Conservation (phyloP, 2,888 invertebrate genomes). For the Drosophila gaucha region DNA sequence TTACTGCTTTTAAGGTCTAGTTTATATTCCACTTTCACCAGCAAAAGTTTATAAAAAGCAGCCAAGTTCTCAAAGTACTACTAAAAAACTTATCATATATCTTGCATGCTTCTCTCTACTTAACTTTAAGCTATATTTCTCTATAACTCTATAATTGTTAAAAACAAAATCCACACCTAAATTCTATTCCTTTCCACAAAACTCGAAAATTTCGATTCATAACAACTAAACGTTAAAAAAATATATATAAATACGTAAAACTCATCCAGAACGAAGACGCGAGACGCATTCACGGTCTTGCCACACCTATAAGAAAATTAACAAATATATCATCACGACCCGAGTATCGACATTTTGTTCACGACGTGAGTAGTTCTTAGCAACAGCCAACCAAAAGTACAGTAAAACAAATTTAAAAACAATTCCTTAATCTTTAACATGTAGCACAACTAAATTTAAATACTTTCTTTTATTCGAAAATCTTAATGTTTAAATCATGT, state of each 20-base stretch:
- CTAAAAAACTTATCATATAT: constrained; percentile 5
- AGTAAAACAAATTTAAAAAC: constrained; percentile 14
- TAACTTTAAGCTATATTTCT: constrained; percentile 41
- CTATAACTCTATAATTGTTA: constrained; percentile 24
- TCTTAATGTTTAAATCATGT: constrained; percentile 15
- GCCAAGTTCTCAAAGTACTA: constrained; percentile 3
- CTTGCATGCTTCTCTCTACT: constrained; percentile 44
- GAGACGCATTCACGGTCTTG: constrained; percentile 85
- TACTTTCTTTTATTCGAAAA: constrained; percentile 4
- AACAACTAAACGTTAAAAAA: constrained; percentile 37
- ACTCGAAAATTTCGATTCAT: constrained; percentile 49
- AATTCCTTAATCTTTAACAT: constrained; percentile 28
- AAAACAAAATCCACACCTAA: constrained; percentile 65
- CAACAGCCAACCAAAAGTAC: constrained; percentile 42
- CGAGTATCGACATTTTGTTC: constrained; percentile 85
- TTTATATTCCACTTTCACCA: constrained; percentile 44
- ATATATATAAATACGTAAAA: constrained; percentile 64
- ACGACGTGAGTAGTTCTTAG: constrained; percentile 85
- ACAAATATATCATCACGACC: constrained; percentile 85
- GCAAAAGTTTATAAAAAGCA: constrained; percentile 6
- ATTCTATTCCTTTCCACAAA: constrained; percentile 75
- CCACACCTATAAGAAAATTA: constrained; percentile 85
- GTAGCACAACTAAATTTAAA: constrained; percentile 46
- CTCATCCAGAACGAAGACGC: constrained; percentile 85
- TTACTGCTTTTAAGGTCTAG: constrained; percentile 59